Percentiles rank a stretch among this genome's conserved stretches.
Evolutionary conservation across 2,888 invertebrate genomes (phyloP).

Genomic region (Mesorhabditis spiculigera): DNA sequence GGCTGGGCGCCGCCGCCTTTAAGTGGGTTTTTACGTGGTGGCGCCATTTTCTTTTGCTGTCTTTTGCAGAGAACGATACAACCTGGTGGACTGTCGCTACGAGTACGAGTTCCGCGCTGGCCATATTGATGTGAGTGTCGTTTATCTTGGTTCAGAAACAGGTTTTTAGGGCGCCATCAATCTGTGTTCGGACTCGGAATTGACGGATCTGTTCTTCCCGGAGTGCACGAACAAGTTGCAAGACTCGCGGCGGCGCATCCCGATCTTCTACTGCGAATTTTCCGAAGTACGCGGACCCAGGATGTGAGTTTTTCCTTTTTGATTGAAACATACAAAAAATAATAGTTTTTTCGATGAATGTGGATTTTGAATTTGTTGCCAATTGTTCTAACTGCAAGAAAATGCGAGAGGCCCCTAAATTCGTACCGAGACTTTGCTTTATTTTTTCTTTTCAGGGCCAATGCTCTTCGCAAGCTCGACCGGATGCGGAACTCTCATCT

Average conservation of each 20-base stretch:
- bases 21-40: neutral
- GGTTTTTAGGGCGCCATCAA: neutral
- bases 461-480: constrained; percentile 80
- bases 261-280: constrained; percentile 6
- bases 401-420: too few species aligned
- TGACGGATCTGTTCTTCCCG: neutral
- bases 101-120: neutral
- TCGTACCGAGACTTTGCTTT: neutral
- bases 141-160: neutral
- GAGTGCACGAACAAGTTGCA: neutral
- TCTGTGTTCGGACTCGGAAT: neutral
- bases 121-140: neutral
- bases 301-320: neutral
- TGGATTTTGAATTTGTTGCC: too few species aligned
- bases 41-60: too few species aligned
- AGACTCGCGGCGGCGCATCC: neutral
- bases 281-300: neutral
- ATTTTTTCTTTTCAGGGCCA: constrained; percentile 54
- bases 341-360: too few species aligned
- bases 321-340: neutral
- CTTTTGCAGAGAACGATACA: neutral
- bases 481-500: constrained; percentile 73
- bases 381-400: too few species aligned
- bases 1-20: neutral
- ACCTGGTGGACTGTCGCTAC: neutral